Base-by-base conservation (phyloP, 2,113 vertebrate species). In the Labeo rohita region DNA sequence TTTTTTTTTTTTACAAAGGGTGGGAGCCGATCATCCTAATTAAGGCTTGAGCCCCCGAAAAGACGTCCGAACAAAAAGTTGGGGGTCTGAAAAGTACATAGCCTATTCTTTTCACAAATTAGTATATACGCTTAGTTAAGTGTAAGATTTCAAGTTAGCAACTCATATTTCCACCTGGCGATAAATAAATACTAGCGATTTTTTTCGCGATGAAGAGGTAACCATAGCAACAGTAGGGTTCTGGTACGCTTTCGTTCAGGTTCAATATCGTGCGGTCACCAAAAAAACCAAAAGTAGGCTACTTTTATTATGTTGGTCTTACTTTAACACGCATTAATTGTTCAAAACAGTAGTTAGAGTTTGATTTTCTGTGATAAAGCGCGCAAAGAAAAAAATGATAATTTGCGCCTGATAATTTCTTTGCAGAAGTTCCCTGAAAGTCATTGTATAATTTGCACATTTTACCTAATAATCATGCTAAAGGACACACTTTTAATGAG, bases 401-500 rank as follows among this genome's bases (percentile, higher is more conserved):
- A n/a, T n/a, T 12, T 8, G 45, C 45, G 11, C 11, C 72, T 75
- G 9, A 0, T 47, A 0, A n/a, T 74, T 12, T 23, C n/a, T 43
- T 16, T 72, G 13, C n/a, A 45, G 16, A 47, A 21, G 43, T 72
- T 72, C 15, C 4, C 2, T 47, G 9, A 74, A 49, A 49, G 45
- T 28, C 45, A 7, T 49, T 13, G 11, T n/a, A 49, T n/a, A 47
- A 12, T 45, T 47, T 10, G 8, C 28, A 36, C 28, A 36, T 28
- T 36, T 36, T 10, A 13, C 39, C 39, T 66, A 47, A 63, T 16
- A 50, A 8, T 52, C 8, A 23, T 36, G 8, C 0, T 34, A 21
- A 68, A 75, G 87, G 86, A 90, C 87, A 90, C 78, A 83, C 85
- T 89, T 77, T 47, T n/a, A 47, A 28, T 7, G 28, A 54, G 72